These are phyloP conservation scores for Pangasius sanitwongsei DNA, from an alignment of 2,797 vertebrate species.

Conservation along the genomic window DNA sequence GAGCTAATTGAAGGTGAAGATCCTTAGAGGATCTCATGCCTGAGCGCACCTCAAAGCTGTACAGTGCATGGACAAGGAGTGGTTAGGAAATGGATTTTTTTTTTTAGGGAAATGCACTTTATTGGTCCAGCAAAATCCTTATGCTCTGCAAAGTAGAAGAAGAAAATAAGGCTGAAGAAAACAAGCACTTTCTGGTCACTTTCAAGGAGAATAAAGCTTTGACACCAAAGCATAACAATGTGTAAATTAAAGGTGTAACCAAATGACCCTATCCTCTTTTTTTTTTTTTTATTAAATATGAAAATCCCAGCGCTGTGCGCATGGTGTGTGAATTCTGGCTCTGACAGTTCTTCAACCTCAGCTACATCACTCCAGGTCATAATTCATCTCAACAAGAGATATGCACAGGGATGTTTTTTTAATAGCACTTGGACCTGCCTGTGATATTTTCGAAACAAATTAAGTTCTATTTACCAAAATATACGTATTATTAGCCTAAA, in stretches of 20 bases:
- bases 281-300: background rate
- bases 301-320: background rate
- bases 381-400: background rate
- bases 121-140: background rate
- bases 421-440: background rate
- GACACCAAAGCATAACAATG: background rate
- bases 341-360: background rate
- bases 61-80: background rate
- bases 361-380: background rate
- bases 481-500: background rate
- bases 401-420: background rate
- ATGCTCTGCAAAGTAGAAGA: background rate
- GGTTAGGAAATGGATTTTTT: background rate
- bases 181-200: background rate
- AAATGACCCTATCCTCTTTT: background rate
- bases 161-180: background rate
- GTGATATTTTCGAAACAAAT: background rate
- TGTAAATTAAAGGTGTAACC: background rate
- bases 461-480: background rate
- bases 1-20: constrained; percentile 57
- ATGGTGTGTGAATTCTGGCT: background rate
- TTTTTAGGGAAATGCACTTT: background rate
- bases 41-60: background rate
- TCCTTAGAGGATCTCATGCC: background rate
- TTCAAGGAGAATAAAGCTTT: background rate